Base-by-base conservation (phyloP, 2,888 invertebrate genomes). In the Spilosoma lubricipeda region DNA sequence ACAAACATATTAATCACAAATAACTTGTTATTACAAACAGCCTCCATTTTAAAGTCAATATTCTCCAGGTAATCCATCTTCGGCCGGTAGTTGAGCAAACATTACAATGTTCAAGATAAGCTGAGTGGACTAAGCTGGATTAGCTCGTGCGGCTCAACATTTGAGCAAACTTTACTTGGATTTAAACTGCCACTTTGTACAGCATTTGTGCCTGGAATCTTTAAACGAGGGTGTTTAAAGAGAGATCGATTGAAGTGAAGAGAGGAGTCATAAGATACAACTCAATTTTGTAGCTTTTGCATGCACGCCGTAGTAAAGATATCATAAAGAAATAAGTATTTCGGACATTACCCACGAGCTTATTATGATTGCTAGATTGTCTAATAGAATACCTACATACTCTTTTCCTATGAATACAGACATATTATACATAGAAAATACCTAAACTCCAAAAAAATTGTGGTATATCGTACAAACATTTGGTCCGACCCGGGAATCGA, bases 21-120 rank as follows among this genome's bases (percentile, higher is more conserved):
- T 66, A 73, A 74, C 71, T 48, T 70, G 72, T 75, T 80, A 65
- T 71, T 66, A 39, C 69, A 63, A 45, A 64, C 27, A 52, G 30
- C 42, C 45, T n/a, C 45, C 56, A 71, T 71, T 65, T 56, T 63
- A 67, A 75, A 72, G 82, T 72, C 80, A 84, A 84, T 71, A 85
- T 56, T 45, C 23, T n/a, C 48, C 33, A 73, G 77, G 74, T 83
- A 85, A 83, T 83, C 82, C 82, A 83, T 83, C 83, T 85, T 73
- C 71, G 75, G 74, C 48, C 78, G 72, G 76, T 67, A 68, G 70
- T 59, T 76, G 76, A 64, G 85, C 77, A 83, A 80, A 83, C 83
- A 83, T 85, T 79, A 82, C 77, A 78, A 80, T 80, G 66, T 71
- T 69, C 66, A 82, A 78, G 84, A 74, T 73, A 76, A 81, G 77